Conservation (phyloP, 1,140 invertebrate species). For the Cotesia vestalis region DNA sequence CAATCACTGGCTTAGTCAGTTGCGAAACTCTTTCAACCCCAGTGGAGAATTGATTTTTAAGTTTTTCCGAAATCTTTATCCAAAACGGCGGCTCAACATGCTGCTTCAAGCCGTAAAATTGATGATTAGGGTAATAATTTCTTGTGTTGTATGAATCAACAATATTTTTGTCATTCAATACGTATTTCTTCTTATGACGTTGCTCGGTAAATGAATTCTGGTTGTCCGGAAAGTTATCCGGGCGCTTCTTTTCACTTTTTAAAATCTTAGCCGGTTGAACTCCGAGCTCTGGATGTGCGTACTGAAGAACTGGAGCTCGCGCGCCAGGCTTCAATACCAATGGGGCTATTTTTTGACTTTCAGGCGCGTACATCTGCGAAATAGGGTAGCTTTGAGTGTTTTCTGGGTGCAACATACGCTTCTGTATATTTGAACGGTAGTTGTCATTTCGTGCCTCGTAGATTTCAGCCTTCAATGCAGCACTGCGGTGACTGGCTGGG, state of each 20-base stretch:
- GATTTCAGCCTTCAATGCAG: constrained; percentile 51
- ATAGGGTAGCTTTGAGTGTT: constrained; percentile 71
- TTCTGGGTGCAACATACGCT: constrained; percentile 75
- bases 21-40: constrained; percentile 76
- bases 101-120: constrained; percentile 58
- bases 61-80: constrained; percentile 75
- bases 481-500: constrained; percentile 52
- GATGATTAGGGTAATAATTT: constrained; percentile 59
- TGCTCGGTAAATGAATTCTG: constrained; percentile 57
- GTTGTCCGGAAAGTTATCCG: constrained; percentile 63
- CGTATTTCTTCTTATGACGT: constrained; percentile 60
- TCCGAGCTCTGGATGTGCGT: constrained; percentile 80
- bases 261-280: constrained; percentile 75
- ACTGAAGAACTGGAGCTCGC: constrained; percentile 77
- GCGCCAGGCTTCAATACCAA: constrained; percentile 74
- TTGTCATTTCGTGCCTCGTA: constrained; percentile 54
- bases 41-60: constrained; percentile 76
- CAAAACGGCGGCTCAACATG: constrained; percentile 72
- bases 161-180: constrained; percentile 56
- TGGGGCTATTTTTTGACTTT: constrained; percentile 59
- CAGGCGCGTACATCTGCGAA: constrained; percentile 70
- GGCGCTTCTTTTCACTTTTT: constrained; percentile 65
- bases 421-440: constrained; percentile 68
- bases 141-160: constrained; percentile 55
- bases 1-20: constrained; percentile 75